These are phyloP conservation scores for Camelus bactrianus DNA, from an alignment of 2,113 vertebrate species.

Conservation along the genomic window DNA sequence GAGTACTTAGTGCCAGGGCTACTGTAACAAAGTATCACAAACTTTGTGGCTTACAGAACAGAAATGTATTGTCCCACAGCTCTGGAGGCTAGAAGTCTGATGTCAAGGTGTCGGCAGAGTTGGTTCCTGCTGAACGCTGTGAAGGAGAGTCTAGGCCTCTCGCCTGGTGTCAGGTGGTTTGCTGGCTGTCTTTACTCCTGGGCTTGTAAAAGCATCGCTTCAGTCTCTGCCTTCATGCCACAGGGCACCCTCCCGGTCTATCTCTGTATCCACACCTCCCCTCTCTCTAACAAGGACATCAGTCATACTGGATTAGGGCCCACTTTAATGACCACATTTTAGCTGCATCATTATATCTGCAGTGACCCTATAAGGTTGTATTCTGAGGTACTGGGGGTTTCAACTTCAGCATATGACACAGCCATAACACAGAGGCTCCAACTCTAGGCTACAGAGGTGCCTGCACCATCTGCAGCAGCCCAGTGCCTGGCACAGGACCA, in stretches of 20 bases:
- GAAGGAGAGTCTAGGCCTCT: not conserved
- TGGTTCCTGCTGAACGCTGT: not conserved
- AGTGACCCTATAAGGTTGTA: not conserved
- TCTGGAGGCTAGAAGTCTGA: not conserved
- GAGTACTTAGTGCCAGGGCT: not conserved
- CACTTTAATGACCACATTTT: not conserved
- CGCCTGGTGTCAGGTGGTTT: not conserved
- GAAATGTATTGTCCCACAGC: not conserved
- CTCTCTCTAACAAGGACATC: not conserved
- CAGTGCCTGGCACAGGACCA: not conserved
- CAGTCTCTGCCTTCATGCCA: not conserved
- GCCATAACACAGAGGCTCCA: not conserved
- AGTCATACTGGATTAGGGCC: not conserved
- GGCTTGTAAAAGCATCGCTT: not conserved
- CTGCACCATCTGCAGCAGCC: not conserved
- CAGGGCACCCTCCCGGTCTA: not conserved
- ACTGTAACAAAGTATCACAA: not conserved
- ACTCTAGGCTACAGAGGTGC: not conserved
- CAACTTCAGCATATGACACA: not conserved
- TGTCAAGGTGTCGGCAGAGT: not conserved
- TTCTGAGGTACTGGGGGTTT: not conserved
- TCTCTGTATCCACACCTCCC: not conserved
- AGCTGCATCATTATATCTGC: not conserved
- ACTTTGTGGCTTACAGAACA: not conserved
- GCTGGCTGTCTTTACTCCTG: not conserved